These are phyloP conservation scores for Amazona finschi DNA, from an alignment of 2,797 vertebrate genomes.

Conservation along the genomic window DNA sequence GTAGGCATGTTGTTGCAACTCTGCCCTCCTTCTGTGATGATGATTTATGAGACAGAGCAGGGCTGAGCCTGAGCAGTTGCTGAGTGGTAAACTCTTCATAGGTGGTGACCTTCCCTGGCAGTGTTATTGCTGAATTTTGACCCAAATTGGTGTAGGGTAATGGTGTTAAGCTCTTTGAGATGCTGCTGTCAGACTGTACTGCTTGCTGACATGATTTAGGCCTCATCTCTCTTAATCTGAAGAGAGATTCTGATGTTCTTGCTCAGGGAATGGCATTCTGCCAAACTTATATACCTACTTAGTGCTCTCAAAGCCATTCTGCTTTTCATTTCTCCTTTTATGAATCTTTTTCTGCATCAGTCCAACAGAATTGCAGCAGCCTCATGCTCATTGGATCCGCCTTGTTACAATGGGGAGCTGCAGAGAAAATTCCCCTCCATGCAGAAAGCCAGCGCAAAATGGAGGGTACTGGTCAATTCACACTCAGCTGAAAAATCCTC, in stretches of 20 bases:
- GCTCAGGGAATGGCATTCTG: not conserved
- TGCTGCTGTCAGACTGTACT: not conserved
- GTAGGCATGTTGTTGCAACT: accelerated
- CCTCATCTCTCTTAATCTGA: not conserved
- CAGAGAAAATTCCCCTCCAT: not conserved
- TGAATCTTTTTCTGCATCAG: not conserved
- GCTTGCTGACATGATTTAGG: not conserved
- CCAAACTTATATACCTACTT: not conserved
- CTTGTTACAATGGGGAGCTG: not conserved
- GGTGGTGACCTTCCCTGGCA: not conserved
- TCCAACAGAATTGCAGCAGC: not conserved
- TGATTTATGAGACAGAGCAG: not conserved
- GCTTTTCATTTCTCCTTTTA: not conserved
- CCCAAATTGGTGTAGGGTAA: not conserved
- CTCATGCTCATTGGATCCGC: not conserved
- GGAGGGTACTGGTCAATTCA: not conserved
- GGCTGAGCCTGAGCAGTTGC: not conserved
- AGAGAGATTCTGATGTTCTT: not conserved
- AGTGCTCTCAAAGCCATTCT: not conserved
- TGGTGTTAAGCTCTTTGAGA: not conserved
- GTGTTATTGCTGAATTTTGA: not conserved
- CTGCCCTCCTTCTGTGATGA: not conserved
- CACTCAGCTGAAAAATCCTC: not conserved
- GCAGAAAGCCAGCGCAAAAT: not conserved
- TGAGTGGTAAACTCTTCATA: not conserved